Evolutionary conservation across 2,797 vertebrate species (phyloP), one percentile per base, ranked within the genome.

Genomic region (Cichlasoma orientale): DNA sequence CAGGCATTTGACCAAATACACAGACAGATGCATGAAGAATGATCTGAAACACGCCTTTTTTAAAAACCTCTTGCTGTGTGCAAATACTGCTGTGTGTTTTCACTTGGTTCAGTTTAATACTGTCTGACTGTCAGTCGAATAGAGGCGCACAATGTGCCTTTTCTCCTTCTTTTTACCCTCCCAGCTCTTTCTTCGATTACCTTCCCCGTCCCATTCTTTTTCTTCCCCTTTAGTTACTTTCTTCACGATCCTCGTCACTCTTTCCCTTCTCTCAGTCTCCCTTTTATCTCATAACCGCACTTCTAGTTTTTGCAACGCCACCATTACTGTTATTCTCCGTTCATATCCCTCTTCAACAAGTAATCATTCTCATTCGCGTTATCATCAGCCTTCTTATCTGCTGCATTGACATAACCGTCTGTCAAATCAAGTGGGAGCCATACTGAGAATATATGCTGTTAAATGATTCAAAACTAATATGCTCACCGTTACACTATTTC

Each of bases 381-480:
- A 74, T 86, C 82, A 27, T 56, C 1, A 6, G 31, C 21, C 56
- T 80, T 47, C 76, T 86, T 79, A 86, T 86, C 82, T 74, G 57
- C 3, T 2, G 27, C 4, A 2, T 58, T 82, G 80, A 87, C 73
- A 66, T 83, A 69, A 75, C 63, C 23, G 53, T 83, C 76, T 8
- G 16, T 82, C 82, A 78, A 57, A 80, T 78, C 70, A 78, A 80
- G 80, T 25, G 57, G 71, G 41, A 78, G 72, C 56, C 61, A 57
- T 31, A 54, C 84, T 73, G 86, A 8, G 77, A 82, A 73, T 74
- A 75, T 63, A 23, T 75, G 71, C 77, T 72, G 82, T 54, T 86
- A 76, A 90, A 87, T 85, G 72, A 87, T 78, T 87, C 61, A 80
- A 79, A 91, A 84, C 87, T 82, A 90, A 85, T 80, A 78, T 18